These are phyloP conservation scores for Alethe castanea DNA, from an alignment of 2,113 vertebrate genomes.

Conservation along the genomic window DNA sequence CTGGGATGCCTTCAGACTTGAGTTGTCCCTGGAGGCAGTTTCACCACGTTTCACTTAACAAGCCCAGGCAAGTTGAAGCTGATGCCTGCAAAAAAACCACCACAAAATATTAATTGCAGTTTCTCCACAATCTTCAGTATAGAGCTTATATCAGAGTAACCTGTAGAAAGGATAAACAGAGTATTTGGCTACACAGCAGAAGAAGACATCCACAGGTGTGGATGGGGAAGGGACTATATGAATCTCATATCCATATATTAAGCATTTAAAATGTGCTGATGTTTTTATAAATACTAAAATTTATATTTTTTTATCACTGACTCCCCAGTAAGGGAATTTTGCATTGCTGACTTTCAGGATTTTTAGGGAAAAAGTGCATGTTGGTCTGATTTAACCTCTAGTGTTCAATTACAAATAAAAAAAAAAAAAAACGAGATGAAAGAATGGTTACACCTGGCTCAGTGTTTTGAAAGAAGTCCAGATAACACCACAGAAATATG, in stretches of 20 bases:
- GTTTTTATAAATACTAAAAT: not conserved
- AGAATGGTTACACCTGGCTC: not conserved
- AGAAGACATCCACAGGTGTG: not conserved
- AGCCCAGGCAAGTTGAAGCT: not conserved
- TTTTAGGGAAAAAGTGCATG: not conserved
- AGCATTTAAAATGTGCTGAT: not conserved
- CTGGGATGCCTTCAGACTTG: not conserved
- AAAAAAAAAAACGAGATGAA: not conserved
- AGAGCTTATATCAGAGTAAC: not conserved
- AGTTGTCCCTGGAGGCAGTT: not conserved
- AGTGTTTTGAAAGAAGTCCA: not conserved
- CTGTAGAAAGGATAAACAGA: not conserved
- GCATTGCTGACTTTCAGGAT: not conserved
- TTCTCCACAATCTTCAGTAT: rapidly evolving
- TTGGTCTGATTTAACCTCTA: not conserved
- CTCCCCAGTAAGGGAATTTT: not conserved
- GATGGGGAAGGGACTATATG: not conserved
- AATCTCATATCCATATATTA: not conserved
- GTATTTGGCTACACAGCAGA: not conserved
- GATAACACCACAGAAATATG: not conserved
- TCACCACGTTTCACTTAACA: not conserved
- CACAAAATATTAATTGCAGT: not conserved
- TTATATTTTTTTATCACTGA: not conserved
- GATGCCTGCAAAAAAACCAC: not conserved
- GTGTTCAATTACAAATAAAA: not conserved